Conservation (phyloP, 2,113 vertebrate genomes). For the Entelurus aequoreus region DNA sequence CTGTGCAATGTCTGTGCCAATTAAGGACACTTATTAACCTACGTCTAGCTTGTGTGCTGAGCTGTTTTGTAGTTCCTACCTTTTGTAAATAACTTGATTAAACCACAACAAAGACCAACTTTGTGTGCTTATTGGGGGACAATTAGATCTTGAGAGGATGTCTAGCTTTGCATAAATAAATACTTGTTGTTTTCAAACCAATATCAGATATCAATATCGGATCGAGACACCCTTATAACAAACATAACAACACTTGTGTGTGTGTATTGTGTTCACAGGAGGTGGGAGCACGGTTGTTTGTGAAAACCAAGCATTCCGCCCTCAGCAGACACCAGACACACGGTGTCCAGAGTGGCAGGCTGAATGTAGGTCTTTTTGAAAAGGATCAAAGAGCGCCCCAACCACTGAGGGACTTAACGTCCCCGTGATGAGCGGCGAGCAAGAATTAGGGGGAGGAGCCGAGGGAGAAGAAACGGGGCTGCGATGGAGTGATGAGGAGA, state of each 20-base stretch:
- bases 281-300: conserved; percentile 3
- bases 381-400: conserved; percentile 63
- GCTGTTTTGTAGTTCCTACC: no score
- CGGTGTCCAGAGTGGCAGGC: conserved; percentile 50
- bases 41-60: no score
- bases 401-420: conserved; percentile 59
- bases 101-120: no score
- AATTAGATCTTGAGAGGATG: no score
- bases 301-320: conserved; percentile 24
- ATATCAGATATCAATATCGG: no score
- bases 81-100: no score
- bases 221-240: no score
- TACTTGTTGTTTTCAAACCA: no score
- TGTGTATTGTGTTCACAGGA: conserved; percentile 6
- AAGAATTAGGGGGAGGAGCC: conserved; percentile 48
- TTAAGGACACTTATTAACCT: no score
- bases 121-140: no score
- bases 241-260: conserved; percentile 13
- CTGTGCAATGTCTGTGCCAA: no score
- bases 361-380: conserved; percentile 36
- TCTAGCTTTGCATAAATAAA: no score
- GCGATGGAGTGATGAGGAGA: conserved; percentile 40
- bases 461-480: conserved; percentile 42
- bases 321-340: conserved; percentile 43
- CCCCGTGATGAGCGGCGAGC: conserved; percentile 49